Evolutionary conservation across 2,888 invertebrate genomes (phyloP), one percentile per base, ranked within the genome.

Genomic region (Andrena hattorfiana): DNA sequence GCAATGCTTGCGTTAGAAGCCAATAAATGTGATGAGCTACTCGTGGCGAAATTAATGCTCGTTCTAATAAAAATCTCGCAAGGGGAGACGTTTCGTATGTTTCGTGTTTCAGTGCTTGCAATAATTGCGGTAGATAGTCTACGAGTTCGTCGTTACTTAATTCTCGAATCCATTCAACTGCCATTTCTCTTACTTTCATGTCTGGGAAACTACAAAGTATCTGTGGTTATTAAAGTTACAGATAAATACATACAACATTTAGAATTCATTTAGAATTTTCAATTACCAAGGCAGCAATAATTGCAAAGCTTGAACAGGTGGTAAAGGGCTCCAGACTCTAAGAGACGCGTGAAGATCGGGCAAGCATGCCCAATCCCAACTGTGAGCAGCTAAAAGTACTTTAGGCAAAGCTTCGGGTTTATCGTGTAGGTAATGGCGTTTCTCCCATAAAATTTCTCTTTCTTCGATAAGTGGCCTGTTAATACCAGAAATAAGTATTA

Each of bases 11-110:
- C 56, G 97, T 97, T 74, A 98, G 94, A 83, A 98, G 95, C 99
- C 99, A 99, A 94, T 99, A 99, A 89, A 99, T 95, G 90, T 97
- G 97, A 94, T 99, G 99, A 1, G 99, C 98, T 71, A 99, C 97
- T 72, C 98, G 96, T 0, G 99, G 98, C 20, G 98, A 98, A 42
- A 96, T 95, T 77, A 99, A 95, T 0, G 99, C 97, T 81, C 98
- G 96, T 83, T 98, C 97, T 26, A 99, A 94, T 67, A 99, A 94
- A 90, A 98, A 97, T 87, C 96, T 95, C 0, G 98, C 97, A 73
- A 99, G 95, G 0, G 98, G 96, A 16, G 98, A 98, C 62, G 97
- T 96, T 93, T 99, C 98, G 92, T 98, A 98, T 1, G 97, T 98
- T 95, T 98, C 99, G 94, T 97, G 98, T 88, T 97, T 98, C 90